Evolutionary conservation across 2,797 vertebrate genomes (phyloP), one percentile per base, ranked within the genome.

Genomic region (Paratrypauchen microcephalus): DNA sequence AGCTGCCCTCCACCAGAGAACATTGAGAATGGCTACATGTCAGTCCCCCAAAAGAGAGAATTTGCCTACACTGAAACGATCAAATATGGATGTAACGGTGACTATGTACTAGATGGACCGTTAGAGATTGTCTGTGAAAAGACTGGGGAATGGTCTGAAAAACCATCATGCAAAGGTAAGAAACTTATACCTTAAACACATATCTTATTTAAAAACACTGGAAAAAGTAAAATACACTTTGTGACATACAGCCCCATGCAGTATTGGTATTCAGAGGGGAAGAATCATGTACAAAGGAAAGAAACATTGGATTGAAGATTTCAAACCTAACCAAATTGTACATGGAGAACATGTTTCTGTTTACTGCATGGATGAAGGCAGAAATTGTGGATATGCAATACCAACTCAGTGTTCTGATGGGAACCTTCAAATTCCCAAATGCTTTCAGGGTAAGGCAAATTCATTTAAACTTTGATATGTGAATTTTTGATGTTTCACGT

Each of bases 131-230:
- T 88, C 28, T 97, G 96, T 65, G 86, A 89, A 55, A 73, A 86
- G 65, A 77, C 89, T 30, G 95, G 95, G 2, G 70, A 74, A 0
- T 98, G 96, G 96, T 95, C 95, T 73, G 74, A 86, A 26, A 92
- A 90, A 78, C 95, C 96, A 28, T 84, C 69, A 48, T 97, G 96
- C 66, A 95, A 90, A 88, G 95, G 96, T 97, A 91, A 8, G 70
- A 45, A 45, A 45, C 41, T 36, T 36, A 36, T 36, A 36, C 32
- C 8, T 1, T 2, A 36, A 36, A 2, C 32, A 36, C 2, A 9
- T 36, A 36, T 9, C 32, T 36, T 36, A 9, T 36, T 36, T 36
- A 36, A 36, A 36, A 36, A 36, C 32, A 36, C 32, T 36, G 32
- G 1, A 19, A 8, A 56, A 56, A 16, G 24, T 47, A 28, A 11